Percentiles rank a stretch among this genome's conserved stretches.
phyloP scores from a whole-genome alignment of 1,140 invertebrate genomes.

The Globodera ellingtonae region DNA sequence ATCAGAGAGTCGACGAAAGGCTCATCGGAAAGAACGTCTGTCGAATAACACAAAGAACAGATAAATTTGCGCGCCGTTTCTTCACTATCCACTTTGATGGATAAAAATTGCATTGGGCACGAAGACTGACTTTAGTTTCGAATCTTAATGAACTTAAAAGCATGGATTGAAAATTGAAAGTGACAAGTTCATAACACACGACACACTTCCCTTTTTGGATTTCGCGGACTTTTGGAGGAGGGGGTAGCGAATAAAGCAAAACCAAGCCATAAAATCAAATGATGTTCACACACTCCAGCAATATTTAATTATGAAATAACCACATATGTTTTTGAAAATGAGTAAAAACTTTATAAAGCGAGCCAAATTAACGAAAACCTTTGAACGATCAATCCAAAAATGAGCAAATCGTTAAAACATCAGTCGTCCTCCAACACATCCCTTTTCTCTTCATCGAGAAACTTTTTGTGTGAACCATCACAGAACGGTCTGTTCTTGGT shows the following conservation, averaged over 20 bases:
- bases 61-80: conserved; percentile 7
- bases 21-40: background rate
- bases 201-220: no score
- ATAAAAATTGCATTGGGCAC: background rate
- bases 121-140: background rate
- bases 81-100: conserved; percentile 12
- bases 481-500: conserved; percentile 91
- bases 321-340: no score
- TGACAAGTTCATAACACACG: background rate
- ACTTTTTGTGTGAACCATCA: conserved; percentile 82
- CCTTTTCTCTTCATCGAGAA: conserved; percentile 52
- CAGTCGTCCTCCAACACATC: conserved; percentile 51
- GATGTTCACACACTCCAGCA: no score
- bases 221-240: no score
- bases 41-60: conserved; percentile 13
- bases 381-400: background rate
- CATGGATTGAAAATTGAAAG: background rate
- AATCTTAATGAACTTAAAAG: background rate
- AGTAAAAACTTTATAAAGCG: background rate
- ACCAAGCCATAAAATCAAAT: background rate
- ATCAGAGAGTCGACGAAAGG: conserved; percentile 23
- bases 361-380: background rate
- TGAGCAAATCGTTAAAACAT: conserved; percentile 14
- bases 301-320: no score
- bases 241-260: no score